These are phyloP conservation scores for Mimumesa dahlbomi DNA, from an alignment of 2,888 invertebrate species.

Conservation along the genomic window DNA sequence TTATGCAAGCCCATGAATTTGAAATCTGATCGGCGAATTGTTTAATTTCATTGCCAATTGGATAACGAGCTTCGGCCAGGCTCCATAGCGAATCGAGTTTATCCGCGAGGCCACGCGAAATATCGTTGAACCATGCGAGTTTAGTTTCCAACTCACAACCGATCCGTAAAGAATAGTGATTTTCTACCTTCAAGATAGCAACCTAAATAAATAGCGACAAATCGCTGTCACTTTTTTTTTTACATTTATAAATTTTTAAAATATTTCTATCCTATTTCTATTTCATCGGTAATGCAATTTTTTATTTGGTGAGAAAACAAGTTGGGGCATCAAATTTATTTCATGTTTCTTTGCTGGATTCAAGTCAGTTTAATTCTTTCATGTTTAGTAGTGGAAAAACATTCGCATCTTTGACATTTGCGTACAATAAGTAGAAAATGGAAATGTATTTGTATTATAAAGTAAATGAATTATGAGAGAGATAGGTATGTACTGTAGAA, in stretches of 20 bases:
- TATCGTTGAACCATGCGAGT: slow-evolving; percentile 57
- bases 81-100: slow-evolving; percentile 67
- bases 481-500: no score
- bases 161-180: slow-evolving; percentile 58
- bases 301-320: no score
- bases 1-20: slow-evolving; percentile 61
- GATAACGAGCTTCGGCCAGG: slow-evolving; percentile 55
- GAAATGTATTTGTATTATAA: background rate
- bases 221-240: slow-evolving; percentile 12
- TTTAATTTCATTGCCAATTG: slow-evolving; percentile 53
- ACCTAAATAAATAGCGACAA: slow-evolving; percentile 56
- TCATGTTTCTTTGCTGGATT: no score
- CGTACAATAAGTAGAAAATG: background rate
- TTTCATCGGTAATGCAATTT: slow-evolving; percentile 14
- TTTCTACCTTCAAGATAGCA: slow-evolving; percentile 62
- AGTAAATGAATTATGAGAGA: no score
- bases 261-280: slow-evolving; percentile 14
- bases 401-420: background rate
- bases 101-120: slow-evolving; percentile 54
- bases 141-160: slow-evolving; percentile 62
- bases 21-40: slow-evolving; percentile 65
- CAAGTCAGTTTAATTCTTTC: slow-evolving; percentile 17
- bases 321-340: slow-evolving; percentile 15
- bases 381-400: slow-evolving; percentile 8
- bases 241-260: slow-evolving; percentile 30